Percentiles rank a stretch among this genome's conserved stretches.
Conservation (phyloP, 2,888 invertebrate genomes). For the Chrysopilus asiliformis region DNA sequence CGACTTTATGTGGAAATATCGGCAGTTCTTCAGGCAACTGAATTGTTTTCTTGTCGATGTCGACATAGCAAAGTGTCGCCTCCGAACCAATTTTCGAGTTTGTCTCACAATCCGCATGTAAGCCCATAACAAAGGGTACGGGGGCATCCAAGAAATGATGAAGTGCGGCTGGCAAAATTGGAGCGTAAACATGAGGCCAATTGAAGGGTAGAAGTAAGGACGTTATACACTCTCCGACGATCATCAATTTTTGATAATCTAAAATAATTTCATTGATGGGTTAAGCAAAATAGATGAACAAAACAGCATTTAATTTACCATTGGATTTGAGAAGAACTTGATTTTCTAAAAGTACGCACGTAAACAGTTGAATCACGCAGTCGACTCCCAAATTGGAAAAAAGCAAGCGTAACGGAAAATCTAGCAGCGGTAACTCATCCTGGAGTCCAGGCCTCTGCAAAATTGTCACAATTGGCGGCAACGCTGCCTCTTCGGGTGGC, state of each 20-base stretch:
- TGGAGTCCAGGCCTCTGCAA: slow-evolving; percentile 63
- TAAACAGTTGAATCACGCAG: slow-evolving; percentile 82
- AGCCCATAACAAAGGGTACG: slow-evolving; percentile 97
- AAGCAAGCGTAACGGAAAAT: slow-evolving; percentile 79
- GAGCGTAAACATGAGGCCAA: slow-evolving; percentile 99
- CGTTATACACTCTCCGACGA: slow-evolving; percentile 88
- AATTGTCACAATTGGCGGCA: slow-evolving; percentile 49
- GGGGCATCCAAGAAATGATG: slow-evolving; percentile 98
- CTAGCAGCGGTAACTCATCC: slow-evolving; percentile 84
- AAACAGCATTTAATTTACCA: slow-evolving; percentile 41
- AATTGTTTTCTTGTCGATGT: slow-evolving; percentile 84
- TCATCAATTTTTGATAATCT: slow-evolving; percentile 92
- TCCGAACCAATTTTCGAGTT: slow-evolving; percentile 57
- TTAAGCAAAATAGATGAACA: background rate
- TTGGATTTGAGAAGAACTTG: slow-evolving; percentile 88
- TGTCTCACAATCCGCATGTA: slow-evolving; percentile 47
- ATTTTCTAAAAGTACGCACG: slow-evolving; percentile 90
- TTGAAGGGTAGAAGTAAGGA: slow-evolving; percentile 84
- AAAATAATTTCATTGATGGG: slow-evolving; percentile 23
- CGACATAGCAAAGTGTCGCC: slow-evolving; percentile 88
- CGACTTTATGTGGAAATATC: slow-evolving; percentile 76
- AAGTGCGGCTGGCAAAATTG: slow-evolving; percentile 87
- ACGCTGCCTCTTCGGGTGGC: slow-evolving; percentile 55
- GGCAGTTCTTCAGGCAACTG: slow-evolving; percentile 94
- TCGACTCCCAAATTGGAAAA: slow-evolving; percentile 85